Evolutionary conservation across 1,140 invertebrate genomes (phyloP).

Genomic region (Limonius californicus): DNA sequence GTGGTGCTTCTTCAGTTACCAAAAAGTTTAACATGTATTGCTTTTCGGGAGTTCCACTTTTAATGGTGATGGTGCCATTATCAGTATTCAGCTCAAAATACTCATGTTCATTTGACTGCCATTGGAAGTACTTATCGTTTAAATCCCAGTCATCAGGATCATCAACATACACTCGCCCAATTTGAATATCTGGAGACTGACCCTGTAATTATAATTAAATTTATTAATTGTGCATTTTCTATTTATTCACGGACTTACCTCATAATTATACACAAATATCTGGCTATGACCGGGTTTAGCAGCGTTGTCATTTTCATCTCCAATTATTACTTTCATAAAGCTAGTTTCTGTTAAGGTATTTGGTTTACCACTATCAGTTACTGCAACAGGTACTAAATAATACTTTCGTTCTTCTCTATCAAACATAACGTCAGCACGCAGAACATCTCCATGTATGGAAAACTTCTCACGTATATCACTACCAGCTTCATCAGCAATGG

Average conservation of each 20-base stretch:
- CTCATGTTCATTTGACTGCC: conserved; percentile 53
- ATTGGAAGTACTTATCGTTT: conserved; percentile 78
- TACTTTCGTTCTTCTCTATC: conserved; percentile 86
- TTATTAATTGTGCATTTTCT: neutral
- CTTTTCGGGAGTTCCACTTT: conserved; percentile 62
- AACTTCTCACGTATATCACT: conserved; percentile 70
- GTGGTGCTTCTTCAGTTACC: conserved; percentile 61
- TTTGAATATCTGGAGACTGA: conserved; percentile 67
- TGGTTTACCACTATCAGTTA: conserved; percentile 76
- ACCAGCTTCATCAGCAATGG: conserved; percentile 63
- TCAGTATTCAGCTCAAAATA: conserved; percentile 64
- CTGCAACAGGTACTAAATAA: conserved; percentile 82
- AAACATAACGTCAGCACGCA: conserved; percentile 67
- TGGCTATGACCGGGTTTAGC: conserved; percentile 78
- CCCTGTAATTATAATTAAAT: conserved; percentile 48
- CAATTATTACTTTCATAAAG: conserved; percentile 79
- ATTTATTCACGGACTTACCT: conserved; percentile 44
- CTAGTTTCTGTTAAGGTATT: conserved; percentile 64
- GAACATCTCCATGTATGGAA: conserved; percentile 36
- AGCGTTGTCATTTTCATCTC: conserved; percentile 84
- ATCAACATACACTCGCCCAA: conserved; percentile 85
- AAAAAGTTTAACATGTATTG: conserved; percentile 66
- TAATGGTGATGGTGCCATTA: conserved; percentile 82
- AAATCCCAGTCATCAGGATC: conserved; percentile 94
- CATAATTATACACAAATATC: conserved; percentile 91